A percentile compares a stretch with the other conserved stretches of the same genome.
These are phyloP conservation scores for Myotis daubentonii DNA, from an alignment of 2,797 vertebrate genomes.

Conservation along the genomic window DNA sequence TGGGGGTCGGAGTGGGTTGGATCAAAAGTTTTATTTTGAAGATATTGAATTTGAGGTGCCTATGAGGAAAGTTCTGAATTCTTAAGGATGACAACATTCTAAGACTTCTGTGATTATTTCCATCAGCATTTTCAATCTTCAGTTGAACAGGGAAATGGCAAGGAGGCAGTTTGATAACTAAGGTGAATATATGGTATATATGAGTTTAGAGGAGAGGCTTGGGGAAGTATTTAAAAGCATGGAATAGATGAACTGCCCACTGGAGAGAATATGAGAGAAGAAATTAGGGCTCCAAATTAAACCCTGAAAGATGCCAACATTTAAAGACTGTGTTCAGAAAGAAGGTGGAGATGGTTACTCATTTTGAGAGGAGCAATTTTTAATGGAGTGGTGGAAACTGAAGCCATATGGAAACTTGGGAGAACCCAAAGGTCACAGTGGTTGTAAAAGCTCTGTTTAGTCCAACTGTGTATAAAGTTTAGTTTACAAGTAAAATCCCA, in stretches of 20 bases:
- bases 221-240: not conserved
- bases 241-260: not conserved
- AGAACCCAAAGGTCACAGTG: not conserved
- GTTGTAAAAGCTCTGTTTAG: not conserved
- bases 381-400: not conserved
- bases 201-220: not conserved
- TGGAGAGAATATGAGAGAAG: not conserved
- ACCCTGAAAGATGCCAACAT: not conserved
- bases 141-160: not conserved
- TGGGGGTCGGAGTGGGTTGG: not conserved
- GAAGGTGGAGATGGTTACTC: not conserved
- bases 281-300: not conserved
- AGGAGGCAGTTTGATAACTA: not conserved
- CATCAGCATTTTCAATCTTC: not conserved
- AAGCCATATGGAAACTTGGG: not conserved
- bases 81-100: not conserved
- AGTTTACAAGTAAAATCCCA: constrained; percentile 35
- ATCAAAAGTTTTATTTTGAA: not conserved
- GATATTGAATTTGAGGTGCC: not conserved
- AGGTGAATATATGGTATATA: not conserved
- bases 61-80: not conserved
- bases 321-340: not conserved
- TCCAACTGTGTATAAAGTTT: not conserved
- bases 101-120: not conserved
- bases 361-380: not conserved